These are phyloP conservation scores for Netelia melanura DNA, from an alignment of 2,888 invertebrate genomes.

Conservation along the genomic window DNA sequence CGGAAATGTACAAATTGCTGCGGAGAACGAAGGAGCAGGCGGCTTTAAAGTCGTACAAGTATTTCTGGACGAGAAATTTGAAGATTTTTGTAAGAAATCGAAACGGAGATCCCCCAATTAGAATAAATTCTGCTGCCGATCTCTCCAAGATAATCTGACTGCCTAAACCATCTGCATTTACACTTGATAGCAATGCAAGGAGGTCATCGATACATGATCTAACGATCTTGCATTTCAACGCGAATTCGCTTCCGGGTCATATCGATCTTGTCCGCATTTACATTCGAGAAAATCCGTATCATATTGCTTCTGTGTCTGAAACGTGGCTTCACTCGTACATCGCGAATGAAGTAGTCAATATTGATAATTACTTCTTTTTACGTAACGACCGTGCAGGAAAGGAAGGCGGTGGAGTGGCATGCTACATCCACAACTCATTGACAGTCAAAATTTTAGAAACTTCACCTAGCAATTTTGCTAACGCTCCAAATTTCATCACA, in stretches of 20 bases:
- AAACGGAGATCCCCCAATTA: not conserved
- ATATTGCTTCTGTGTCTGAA: slow-evolving; percentile 16
- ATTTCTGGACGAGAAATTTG: not conserved
- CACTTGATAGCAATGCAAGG: not conserved
- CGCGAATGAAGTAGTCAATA: not conserved
- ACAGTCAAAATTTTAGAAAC: not conserved
- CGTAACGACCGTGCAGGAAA: slow-evolving; percentile 30
- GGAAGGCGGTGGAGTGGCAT: slow-evolving; percentile 22
- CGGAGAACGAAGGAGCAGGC: not conserved
- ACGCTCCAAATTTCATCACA: slow-evolving; percentile 6
- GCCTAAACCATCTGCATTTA: not conserved
- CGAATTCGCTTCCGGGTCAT: not conserved
- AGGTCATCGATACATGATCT: not conserved
- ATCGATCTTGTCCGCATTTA: slow-evolving; percentile 4
- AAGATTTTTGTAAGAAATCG: not conserved
- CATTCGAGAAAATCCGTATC: not conserved
- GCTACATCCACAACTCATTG: slow-evolving; percentile 20
- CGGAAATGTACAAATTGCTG: not conserved
- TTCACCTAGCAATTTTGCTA: not conserved
- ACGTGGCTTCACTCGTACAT: slow-evolving; percentile 16
- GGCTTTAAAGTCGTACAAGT: not conserved
- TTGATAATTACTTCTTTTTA: slow-evolving; percentile 8
- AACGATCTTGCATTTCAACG: not conserved
- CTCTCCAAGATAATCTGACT: not conserved
- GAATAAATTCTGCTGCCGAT: not conserved